Conservation (phyloP, 2,888 invertebrate species). For the Linyphia triangularis region DNA sequence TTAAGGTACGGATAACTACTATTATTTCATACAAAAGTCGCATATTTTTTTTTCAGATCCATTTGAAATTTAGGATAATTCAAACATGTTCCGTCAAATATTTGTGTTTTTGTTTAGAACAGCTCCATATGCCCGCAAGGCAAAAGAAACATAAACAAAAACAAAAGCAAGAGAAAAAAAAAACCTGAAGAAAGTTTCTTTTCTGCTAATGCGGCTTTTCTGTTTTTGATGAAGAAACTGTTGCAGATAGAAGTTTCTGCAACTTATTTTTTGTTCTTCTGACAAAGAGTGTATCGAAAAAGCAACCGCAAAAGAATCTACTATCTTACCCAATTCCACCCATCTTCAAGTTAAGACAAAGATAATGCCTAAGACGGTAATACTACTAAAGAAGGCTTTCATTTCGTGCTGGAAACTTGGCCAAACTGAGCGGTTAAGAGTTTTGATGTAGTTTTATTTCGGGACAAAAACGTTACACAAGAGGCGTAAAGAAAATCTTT, state of each 20-base stretch:
- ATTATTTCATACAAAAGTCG: too few relatives aligned
- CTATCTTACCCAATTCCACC: not conserved
- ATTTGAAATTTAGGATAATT: too few relatives aligned
- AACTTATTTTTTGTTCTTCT: not conserved
- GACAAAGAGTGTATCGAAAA: not conserved
- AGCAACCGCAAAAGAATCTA: not conserved
- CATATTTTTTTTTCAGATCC: too few relatives aligned
- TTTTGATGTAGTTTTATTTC: not conserved
- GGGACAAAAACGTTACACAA: conserved; percentile 31
- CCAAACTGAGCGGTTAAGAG: not conserved
- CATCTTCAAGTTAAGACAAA: not conserved
- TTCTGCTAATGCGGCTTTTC: not conserved
- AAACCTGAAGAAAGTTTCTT: not conserved
- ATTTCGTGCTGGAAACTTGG: conserved; percentile 3
- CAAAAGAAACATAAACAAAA: not conserved
- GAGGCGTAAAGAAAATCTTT: conserved; percentile 14
- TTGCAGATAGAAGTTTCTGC: not conserved
- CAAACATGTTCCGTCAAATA: too few relatives aligned
- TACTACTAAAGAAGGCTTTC: not conserved
- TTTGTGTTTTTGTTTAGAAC: not conserved
- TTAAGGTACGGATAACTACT: too few relatives aligned
- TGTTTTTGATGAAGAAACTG: not conserved
- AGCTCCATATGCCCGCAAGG: not conserved
- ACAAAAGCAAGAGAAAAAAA: not conserved
- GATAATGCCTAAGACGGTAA: not conserved